Base-by-base conservation (phyloP, 2,888 invertebrate species). In the Macrophya alboannulata region DNA sequence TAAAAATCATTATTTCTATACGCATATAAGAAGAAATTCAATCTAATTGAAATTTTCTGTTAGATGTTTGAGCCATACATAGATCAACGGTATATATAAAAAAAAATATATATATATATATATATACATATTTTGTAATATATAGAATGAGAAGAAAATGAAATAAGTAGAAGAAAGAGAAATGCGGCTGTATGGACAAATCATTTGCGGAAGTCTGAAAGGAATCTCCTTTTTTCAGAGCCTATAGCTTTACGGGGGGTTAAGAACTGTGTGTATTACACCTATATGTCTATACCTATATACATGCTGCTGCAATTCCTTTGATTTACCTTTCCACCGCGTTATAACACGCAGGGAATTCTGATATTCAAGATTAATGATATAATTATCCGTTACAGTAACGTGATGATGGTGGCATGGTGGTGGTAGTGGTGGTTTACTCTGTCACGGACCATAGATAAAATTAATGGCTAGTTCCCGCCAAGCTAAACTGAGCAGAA, bases 361-460 rank as follows among this genome's bases (percentile, higher is more conserved):
- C 85, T 86, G 85, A 85, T 85, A 74, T 45, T 74, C 45, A 45
- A 89, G 88, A 89, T 89, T 88, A 88, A 88, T 85, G 87, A 88
- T 88, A 88, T 89, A 89, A 89, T 89, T 88, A 85, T 88, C 88
- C 89, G 88, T 89, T 88, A 88, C 77, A 84, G 51, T 37, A 68
- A 45, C 9, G 45, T 21, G 51, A n/a, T 55, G 55, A 55, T 55
- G 17, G 51, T 17, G 51, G 31, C 31, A 31, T 31, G 31, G 17
- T 51, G 55, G 55, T 55, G 55, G 55, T 55, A 8, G 55, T 55
- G 37, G n/a, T 55, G 55, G 77, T 55, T 77, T 43, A 77, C 51
- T 31, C 77, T 77, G 81, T 81, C 51, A 81, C 81, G 81, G 81
- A 81, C 81, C 59, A 81, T 81, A 62, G 81, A 81, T 81, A 81